Base-by-base conservation (phyloP, 2,797 vertebrate species). In the Pipistrellus nathusii region DNA sequence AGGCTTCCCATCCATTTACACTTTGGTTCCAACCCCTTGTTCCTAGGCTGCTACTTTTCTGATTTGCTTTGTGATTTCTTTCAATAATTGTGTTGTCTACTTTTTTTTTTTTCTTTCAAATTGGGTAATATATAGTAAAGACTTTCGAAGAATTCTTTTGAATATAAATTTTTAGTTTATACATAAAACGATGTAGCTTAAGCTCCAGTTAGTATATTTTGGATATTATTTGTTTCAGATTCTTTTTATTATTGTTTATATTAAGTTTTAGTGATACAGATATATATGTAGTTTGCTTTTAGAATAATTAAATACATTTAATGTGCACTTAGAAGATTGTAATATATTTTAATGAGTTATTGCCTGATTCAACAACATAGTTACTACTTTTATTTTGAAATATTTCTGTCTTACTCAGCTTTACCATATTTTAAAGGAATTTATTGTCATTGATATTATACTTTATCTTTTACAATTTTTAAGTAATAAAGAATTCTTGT, bases 331-430 rank as follows among this genome's bases (percentile, higher is more conserved):
- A 82, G 53, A 85, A 5, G 59, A 25, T 90, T 80, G 77, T 78
- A 69, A 68, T 92, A 80, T 3, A 66, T 44, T 68, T 64, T 53
- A 84, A 51, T 48, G 20, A 27, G 38, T 85, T 94, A n/a, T 88
- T 90, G 9, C 20, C 84, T 17, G 27, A 85, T 91, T 83, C 1
- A 59, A 0, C 48, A 89, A 7, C 84, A 51, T 71, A 53, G 8
- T 91, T 93, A 66, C 23, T 75, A 25, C 13, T 87, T 87, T 68
- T 44, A 96, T 73, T 95, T 88, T 62, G 35, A 96, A 90, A 73
- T 27, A 53, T 88, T 88, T 21, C 18, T 27, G 38, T 92, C 71
- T 92, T 91, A 90, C 35, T 83, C 21, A 83, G 38, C 4, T 77
- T 76, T 81, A 9, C 23, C 10, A 46, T 75, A 51, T 92, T 93